phyloP scores from a whole-genome alignment of 2,113 vertebrate species.

The Tragelaphus imberbis region DNA sequence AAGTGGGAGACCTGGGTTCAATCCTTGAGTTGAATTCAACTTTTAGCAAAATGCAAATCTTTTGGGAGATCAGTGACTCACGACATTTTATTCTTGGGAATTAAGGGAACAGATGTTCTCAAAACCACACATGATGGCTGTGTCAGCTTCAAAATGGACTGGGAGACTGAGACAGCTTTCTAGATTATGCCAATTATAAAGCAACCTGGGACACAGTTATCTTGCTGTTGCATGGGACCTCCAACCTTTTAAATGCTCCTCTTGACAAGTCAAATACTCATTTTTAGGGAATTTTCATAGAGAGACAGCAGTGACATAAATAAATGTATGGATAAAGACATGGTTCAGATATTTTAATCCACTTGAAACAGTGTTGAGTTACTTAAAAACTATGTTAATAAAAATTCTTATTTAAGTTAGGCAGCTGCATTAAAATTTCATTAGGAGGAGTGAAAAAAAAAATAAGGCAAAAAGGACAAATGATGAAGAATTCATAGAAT shows the following conservation, averaged over 20 bases:
- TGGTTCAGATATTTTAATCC: neutral
- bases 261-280: neutral
- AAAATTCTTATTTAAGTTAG: neutral
- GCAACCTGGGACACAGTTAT: neutral
- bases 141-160: neutral
- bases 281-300: neutral
- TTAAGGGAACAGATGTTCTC: constrained; percentile 44
- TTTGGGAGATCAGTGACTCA: neutral
- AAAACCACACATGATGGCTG: neutral
- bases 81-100: constrained; percentile 5
- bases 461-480: neutral
- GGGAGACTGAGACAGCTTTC: constrained; percentile 1
- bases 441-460: neutral
- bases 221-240: neutral
- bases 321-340: neutral
- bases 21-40: neutral
- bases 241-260: neutral
- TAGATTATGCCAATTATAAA: neutral
- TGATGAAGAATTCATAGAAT: neutral
- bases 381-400: constrained; percentile 20
- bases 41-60: neutral
- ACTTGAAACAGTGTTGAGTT: neutral
- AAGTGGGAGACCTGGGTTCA: neutral
- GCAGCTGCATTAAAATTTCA: neutral
- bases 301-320: neutral